These are phyloP conservation scores for Nomada flava DNA, from an alignment of 2,888 invertebrate genomes.

Conservation along the genomic window DNA sequence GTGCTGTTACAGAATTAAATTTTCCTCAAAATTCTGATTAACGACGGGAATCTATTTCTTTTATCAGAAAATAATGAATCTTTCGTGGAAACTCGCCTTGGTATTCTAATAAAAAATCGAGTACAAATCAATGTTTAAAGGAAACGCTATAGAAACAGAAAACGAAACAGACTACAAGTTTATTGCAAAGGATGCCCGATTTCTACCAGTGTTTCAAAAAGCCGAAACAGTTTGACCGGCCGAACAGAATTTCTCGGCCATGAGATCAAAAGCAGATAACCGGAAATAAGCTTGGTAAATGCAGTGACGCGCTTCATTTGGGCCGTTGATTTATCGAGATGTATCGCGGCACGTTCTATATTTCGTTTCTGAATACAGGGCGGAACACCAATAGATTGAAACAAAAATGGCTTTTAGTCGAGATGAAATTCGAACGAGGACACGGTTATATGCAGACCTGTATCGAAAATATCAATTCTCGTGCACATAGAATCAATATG, in stretches of 20 bases:
- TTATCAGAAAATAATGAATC: too few relatives aligned
- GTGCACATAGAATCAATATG: too few relatives aligned
- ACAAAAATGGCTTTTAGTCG: not conserved
- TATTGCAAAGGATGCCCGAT: not conserved
- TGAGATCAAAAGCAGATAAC: constrained; percentile 40
- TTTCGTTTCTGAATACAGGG: not conserved
- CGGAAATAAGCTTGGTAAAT: constrained; percentile 42
- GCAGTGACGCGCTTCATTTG: constrained; percentile 21
- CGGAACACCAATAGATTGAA: not conserved
- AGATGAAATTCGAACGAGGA: not conserved
- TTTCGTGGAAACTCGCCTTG: too few relatives aligned
- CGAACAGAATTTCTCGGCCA: constrained; percentile 18
- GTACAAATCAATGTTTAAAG: not conserved
- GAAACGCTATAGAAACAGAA: not conserved
- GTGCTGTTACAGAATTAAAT: too few relatives aligned
- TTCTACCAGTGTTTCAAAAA: not conserved
- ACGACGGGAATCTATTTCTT: too few relatives aligned
- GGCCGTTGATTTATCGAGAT: constrained; percentile 2
- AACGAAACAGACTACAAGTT: not conserved
- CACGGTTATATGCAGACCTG: not conserved
- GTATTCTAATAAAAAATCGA: too few relatives aligned
- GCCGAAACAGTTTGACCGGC: constrained; percentile 31
- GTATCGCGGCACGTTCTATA: not conserved
- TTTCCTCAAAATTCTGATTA: too few relatives aligned
- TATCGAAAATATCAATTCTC: not conserved